A percentile compares a stretch with the other conserved stretches of the same genome.
phyloP scores from a whole-genome alignment of 2,888 invertebrate species.

The Bellardia bayeri region DNA sequence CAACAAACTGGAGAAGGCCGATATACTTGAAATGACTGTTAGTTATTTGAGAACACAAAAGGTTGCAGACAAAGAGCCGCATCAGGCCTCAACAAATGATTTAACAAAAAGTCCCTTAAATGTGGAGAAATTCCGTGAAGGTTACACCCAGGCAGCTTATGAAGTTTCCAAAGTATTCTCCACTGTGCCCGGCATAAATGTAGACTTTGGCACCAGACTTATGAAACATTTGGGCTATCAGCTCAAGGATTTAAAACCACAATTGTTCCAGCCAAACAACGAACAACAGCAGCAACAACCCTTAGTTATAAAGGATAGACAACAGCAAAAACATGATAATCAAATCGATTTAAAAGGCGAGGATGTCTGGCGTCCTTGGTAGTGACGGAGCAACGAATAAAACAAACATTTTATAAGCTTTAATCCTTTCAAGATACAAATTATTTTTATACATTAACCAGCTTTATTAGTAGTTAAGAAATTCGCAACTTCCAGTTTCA shows the following conservation, averaged over 20 bases:
- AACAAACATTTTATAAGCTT: background rate
- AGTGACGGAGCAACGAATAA: constrained; percentile 20
- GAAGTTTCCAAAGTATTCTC: constrained; percentile 94
- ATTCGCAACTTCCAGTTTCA: constrained; percentile 49
- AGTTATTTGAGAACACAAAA: constrained; percentile 84
- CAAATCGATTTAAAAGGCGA: constrained; percentile 74
- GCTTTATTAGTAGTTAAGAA: constrained; percentile 75
- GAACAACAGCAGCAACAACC: constrained; percentile 21
- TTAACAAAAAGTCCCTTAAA: constrained; percentile 84
- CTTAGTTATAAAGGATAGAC: background rate
- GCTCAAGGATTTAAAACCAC: constrained; percentile 86
- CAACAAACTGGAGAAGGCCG: constrained; percentile 94
- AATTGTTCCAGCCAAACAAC: constrained; percentile 42
- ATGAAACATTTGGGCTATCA: constrained; percentile 95
- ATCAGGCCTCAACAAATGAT: background rate
- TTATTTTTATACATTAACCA: constrained; percentile 51
- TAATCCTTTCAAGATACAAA: constrained; percentile 41
- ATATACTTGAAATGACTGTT: constrained; percentile 94
- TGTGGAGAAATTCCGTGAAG: constrained; percentile 93
- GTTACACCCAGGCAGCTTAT: constrained; percentile 94
- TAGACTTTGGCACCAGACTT: constrained; percentile 92
- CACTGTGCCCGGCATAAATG: constrained; percentile 93
- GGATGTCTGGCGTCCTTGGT: constrained; percentile 82
- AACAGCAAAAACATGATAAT: constrained; percentile 35
- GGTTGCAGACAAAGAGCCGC: constrained; percentile 69